Evolutionary conservation across 2,797 vertebrate genomes (phyloP).

Genomic region (Clarias fuscus): DNA sequence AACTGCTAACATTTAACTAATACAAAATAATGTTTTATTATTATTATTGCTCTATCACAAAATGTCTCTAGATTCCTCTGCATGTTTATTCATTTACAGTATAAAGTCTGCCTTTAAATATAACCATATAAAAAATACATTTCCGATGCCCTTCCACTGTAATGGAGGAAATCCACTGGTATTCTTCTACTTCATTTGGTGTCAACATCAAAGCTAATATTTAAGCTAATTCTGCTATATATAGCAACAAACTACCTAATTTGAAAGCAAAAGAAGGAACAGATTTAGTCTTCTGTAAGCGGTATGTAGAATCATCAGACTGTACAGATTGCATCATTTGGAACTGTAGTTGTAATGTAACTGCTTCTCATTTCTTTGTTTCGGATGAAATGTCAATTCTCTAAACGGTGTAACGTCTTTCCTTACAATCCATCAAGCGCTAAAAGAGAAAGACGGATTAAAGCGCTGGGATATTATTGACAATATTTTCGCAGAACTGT

Average conservation of each 20-base stretch:
- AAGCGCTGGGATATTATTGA: background rate
- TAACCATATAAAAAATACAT: background rate
- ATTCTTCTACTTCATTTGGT: background rate
- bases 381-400: background rate
- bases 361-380: background rate
- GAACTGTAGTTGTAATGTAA: background rate
- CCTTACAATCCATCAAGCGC: background rate
- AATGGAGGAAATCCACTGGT: background rate
- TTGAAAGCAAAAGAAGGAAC: background rate
- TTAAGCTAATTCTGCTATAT: background rate
- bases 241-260: background rate
- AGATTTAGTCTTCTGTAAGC: background rate
- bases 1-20: background rate
- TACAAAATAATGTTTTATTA: background rate
- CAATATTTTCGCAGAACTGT: background rate
- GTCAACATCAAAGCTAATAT: background rate
- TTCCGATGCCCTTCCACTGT: background rate
- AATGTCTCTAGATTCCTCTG: background rate
- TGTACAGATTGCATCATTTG: background rate
- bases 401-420: background rate
- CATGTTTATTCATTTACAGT: background rate
- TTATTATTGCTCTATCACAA: background rate
- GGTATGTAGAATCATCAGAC: background rate
- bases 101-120: background rate
- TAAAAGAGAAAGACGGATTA: background rate